A percentile compares a stretch with the other conserved stretches of the same genome.
Conservation (phyloP, 2,888 invertebrate genomes). For the Campoletis raptor region DNA sequence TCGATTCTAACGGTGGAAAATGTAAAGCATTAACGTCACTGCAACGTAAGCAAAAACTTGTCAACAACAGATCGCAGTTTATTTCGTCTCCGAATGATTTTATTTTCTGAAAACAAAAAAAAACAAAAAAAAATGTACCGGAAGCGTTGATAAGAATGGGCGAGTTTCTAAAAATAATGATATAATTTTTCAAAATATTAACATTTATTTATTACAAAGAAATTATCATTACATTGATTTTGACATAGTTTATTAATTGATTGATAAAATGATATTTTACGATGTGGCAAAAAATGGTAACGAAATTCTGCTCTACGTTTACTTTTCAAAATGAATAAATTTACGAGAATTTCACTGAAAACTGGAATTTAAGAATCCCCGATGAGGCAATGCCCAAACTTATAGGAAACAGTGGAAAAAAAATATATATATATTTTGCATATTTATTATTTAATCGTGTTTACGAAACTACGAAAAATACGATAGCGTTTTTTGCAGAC, state of each 20-base stretch:
- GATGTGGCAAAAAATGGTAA: too few species aligned
- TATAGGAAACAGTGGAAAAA: background rate
- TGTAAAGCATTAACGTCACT: slow-evolving; percentile 23
- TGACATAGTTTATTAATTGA: too few species aligned
- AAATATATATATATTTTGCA: too few species aligned
- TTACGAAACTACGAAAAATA: background rate
- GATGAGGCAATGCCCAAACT: background rate
- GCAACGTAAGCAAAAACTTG: slow-evolving; percentile 4
- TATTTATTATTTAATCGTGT: slow-evolving; percentile 1
- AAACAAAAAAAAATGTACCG: background rate
- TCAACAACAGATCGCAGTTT: background rate
- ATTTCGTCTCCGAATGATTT: background rate
- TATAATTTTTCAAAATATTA: too few species aligned
- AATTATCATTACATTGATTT: too few species aligned
- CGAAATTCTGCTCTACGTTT: too few species aligned
- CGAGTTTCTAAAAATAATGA: too few species aligned
- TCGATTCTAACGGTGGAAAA: slow-evolving; percentile 13
- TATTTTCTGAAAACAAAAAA: background rate
- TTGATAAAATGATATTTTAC: too few species aligned
- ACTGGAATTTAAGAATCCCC: background rate
- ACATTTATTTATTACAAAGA: too few species aligned
- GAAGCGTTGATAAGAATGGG: background rate
- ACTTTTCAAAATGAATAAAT: too few species aligned
- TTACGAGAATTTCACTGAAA: background rate
- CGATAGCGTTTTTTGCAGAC: slow-evolving; percentile 2